Base-by-base conservation (phyloP, 2,888 invertebrate genomes). In the Hypercompe scribonia region DNA sequence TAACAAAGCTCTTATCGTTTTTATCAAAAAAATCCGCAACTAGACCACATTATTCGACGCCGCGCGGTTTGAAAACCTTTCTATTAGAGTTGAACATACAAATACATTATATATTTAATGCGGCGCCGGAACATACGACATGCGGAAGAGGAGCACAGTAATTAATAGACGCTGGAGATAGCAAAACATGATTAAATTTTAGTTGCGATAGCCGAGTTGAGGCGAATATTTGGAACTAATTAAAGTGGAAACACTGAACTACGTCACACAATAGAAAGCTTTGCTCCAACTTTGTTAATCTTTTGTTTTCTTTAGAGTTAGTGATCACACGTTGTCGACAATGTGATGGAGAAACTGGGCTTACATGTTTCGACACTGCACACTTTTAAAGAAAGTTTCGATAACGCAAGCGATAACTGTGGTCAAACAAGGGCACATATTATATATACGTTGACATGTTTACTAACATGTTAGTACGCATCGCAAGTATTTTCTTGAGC, bases 351-450 rank as follows among this genome's bases (percentile, higher is more conserved):
- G 15, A n/a, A 54, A 34, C 34, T 28, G 64, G 15, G 46, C 13
- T 11, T 18, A 21, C 28, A 42, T 15, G 33, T 61, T 33, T 58
- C 58, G 18, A 66, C 58, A 71, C 31, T 54, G 33, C 4, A 63
- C 31, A 54, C 28, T 28, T 71, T 54, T 54, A 28, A 65, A 65
- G 65, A 65, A 71, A 65, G 65, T 58, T 34, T 21, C 21, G 70
- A 70, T 65, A 36, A 28, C 36, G 33, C 46, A 36, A 18, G 50
- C 46, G 46, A 34, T 65, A 36, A 39, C 67, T 21, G 31, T 50
- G 46, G 39, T 39, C 65, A 65, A 71, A 71, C 36, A 36, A 36
- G 36, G 11, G 31, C 58, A 39, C 54, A 31, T 39, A 13, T 54
- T 36, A 21, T 65, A 65, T 54, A 46, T 42, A n/a, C 36, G 31